Evolutionary conservation across 2,113 vertebrate genomes (phyloP), one percentile per base, ranked within the genome.

Genomic region (Heliornis fulica): DNA sequence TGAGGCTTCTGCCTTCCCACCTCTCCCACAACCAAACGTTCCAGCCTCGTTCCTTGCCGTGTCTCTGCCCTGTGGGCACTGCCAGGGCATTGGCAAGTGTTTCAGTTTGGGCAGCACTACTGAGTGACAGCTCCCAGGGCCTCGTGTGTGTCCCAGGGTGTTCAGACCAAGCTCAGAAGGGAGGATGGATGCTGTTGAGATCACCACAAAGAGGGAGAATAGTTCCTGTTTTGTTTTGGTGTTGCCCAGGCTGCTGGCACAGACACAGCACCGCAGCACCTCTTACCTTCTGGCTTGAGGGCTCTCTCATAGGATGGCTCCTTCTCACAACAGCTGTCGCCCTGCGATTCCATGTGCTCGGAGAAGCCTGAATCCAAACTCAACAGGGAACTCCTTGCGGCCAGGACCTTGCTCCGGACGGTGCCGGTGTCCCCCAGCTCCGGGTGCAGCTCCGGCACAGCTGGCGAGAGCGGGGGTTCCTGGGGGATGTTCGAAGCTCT

Each of bases 251-350:
- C 29, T 91, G 28, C 61, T 14, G 23, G 54, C 46, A 89, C 15
- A 72, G 45, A 56, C 31, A 41, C 0, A 71, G 48, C 45, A 45
- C 23, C 1, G 1, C 19, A 71, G 69, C 61, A 79, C 59, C 59
- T 77, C 94, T 90, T 92, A 99, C 99, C 99, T 99, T 99, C 99
- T 28, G 99, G 99, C 78, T 98, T 98, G 87, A 99, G 94, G 9
- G 98, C 94, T 96, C 98, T 99, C 97, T 99, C 99, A 72, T 98
- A 98, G 54, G 98, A 97, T 0, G 98, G 98, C 96, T 99, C 99
- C 81, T 99, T 99, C 93, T 99, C 98, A 6, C 98, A 95, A 60
- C 98, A 97, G 81, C 97, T 82, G 34, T 98, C 98, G 43, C 95
- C 89, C 77, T 98, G 96, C 1, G 97, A 98, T 82, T 97, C 98